These are phyloP conservation scores for Stomatorhinus ivindoensis DNA, from an alignment of 2,113 vertebrate genomes.

Conservation along the genomic window DNA sequence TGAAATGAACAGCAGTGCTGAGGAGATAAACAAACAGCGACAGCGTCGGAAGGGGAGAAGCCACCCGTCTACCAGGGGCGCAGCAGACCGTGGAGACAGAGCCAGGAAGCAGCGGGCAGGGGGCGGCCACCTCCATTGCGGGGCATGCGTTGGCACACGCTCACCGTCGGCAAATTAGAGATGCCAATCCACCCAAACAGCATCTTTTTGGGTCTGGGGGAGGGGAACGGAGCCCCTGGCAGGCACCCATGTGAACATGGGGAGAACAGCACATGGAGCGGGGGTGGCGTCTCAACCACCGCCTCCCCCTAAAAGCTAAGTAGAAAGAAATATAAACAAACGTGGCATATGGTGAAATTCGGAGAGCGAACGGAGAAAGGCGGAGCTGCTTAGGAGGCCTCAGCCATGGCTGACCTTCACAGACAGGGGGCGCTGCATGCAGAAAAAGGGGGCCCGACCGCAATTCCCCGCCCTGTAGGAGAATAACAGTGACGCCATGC, in stretches of 20 bases:
- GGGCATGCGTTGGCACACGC: not conserved
- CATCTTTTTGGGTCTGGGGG: not conserved
- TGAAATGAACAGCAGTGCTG: not conserved
- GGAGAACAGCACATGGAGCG: not conserved
- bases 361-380: not conserved
- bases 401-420: not conserved
- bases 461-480: not conserved
- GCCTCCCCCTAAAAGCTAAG: not conserved
- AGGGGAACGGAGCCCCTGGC: not conserved
- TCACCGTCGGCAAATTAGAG: not conserved
- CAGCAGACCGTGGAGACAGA: not conserved
- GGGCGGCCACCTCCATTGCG: not conserved
- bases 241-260: not conserved
- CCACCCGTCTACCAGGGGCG: not conserved
- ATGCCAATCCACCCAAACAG: not conserved
- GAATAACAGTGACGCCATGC: not conserved
- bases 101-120: not conserved
- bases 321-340: not conserved
- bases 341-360: not conserved
- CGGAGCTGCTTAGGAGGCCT: not conserved
- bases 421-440: not conserved
- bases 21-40: not conserved
- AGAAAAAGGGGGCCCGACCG: not conserved
- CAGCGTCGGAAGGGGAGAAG: not conserved
- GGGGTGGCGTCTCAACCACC: not conserved